These are phyloP conservation scores for Aradophagus sp. DNA, from an alignment of 1,140 invertebrate genomes.

Conservation along the genomic window DNA sequence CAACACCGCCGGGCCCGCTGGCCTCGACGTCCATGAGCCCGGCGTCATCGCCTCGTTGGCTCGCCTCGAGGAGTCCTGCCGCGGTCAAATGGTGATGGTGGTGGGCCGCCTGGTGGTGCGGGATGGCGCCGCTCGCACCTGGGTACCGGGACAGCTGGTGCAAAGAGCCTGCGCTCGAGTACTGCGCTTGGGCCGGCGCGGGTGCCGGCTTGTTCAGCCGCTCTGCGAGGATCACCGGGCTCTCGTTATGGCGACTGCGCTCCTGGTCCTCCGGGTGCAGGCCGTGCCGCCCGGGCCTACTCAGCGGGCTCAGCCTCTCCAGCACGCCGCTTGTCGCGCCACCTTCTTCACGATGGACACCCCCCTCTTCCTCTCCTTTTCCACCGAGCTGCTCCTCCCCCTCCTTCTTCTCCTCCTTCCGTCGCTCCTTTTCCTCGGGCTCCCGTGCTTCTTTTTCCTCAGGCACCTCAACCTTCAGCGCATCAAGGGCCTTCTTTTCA, in stretches of 20 bases:
- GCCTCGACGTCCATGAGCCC: slow-evolving; percentile 71
- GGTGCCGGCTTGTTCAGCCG: slow-evolving; percentile 68
- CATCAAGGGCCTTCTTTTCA: slow-evolving; percentile 5
- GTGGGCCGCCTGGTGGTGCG: too few relatives aligned
- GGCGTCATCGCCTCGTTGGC: slow-evolving; percentile 65
- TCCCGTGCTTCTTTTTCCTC: slow-evolving; percentile 16
- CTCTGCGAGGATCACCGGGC: slow-evolving; percentile 71
- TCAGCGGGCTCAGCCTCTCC: slow-evolving; percentile 73
- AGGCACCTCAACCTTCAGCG: slow-evolving; percentile 22
- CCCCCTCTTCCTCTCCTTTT: too few relatives aligned
- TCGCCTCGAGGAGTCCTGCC: slow-evolving; percentile 30
- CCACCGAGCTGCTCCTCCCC: too few relatives aligned
- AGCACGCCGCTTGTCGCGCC: slow-evolving; percentile 70
- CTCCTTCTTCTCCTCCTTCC: slow-evolving; percentile 63
- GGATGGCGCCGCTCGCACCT: slow-evolving; percentile 17
- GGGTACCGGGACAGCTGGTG: slow-evolving; percentile 59
- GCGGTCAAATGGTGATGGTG: slow-evolving; percentile 36
- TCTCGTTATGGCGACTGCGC: slow-evolving; percentile 72
- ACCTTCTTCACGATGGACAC: slow-evolving; percentile 60
- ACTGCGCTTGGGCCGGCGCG: slow-evolving; percentile 51
- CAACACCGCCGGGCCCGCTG: slow-evolving; percentile 63
- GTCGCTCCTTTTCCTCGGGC: slow-evolving; percentile 9
- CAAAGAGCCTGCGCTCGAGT: slow-evolving; percentile 36
- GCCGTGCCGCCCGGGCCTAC: slow-evolving; percentile 65
- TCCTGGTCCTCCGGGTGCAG: slow-evolving; percentile 72